Evolutionary conservation across 2,113 vertebrate species (phyloP), one percentile per base, ranked within the genome.

Genomic region (Dolichotis patagonum): DNA sequence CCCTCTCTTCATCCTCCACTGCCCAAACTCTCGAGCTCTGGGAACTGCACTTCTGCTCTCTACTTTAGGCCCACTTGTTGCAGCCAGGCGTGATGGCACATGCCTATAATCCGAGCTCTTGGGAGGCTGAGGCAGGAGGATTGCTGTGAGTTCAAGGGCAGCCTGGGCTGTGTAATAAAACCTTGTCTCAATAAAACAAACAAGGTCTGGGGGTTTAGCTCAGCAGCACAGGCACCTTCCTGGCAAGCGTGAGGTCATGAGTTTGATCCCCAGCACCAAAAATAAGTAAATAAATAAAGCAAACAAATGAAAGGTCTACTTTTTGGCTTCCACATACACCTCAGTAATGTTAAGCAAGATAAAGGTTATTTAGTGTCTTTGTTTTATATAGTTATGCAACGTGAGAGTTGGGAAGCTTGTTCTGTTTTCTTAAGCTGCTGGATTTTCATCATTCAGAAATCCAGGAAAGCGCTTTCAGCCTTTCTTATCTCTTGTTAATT

Each of bases 381-480:
- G 11, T 96, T 73, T 92, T 85, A 35, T 75, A 60, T 30, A 60
- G 7, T 43, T 62, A 62, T 56, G 5, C n/a, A 89, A 8, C 43
- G 43, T 96, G 41, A 93, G 63, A 82, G 41, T 38, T 78, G 35
- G 28, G 19, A 67, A n/a, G 24, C 43, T 58, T 91, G 69, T 84
- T 83, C 28, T 96, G 0, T 52, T 94, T 28, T 38, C 11, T 67
- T 84, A 46, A 38, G 32, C 56, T 89, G 32, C n/a, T 92, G 43
- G 92, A 13, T 75, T 41, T 83, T 78, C 92, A 67, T 90, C 80
- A 92, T 35, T 85, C 38, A 94, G 32, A 95, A 90, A 38, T 84
- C 84, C 32, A 84, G 69, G 28, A 91, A 81, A 77, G 38, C 26
- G 28, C 32, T 83, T 91, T 78, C 32, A 43, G 28, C 46, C 24